A percentile compares a stretch with the other conserved stretches of the same genome.
Evolutionary conservation across 2,888 invertebrate genomes (phyloP).

Genomic region (Microctonus aethiopoides): DNA sequence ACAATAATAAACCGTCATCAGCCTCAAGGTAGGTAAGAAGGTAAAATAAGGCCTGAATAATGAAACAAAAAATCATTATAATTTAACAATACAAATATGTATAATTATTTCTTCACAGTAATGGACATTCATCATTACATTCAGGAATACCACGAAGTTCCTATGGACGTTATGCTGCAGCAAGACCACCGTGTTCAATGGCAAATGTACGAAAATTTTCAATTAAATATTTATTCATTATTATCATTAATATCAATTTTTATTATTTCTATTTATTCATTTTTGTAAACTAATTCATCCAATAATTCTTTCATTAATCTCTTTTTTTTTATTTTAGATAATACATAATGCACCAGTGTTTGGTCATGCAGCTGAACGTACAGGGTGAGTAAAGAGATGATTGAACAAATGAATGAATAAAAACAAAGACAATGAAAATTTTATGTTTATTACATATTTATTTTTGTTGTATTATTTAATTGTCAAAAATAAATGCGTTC

Average conservation of each 20-base stretch:
- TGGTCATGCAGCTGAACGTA: slow-evolving; percentile 69
- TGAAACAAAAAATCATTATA: background rate
- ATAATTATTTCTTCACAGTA: slow-evolving; percentile 46
- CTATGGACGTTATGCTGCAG: slow-evolving; percentile 73
- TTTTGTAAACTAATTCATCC: background rate
- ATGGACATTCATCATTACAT: slow-evolving; percentile 49
- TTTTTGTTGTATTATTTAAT: background rate
- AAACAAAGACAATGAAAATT: slow-evolving; percentile 1
- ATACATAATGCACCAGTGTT: slow-evolving; percentile 73
- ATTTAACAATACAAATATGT: slow-evolving; percentile 15
- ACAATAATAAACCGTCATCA: slow-evolving; percentile 39
- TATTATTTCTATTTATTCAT: background rate
- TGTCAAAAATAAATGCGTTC: background rate
- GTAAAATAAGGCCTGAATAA: background rate
- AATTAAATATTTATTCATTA: background rate
- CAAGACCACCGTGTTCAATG: slow-evolving; percentile 75
- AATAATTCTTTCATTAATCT: background rate
- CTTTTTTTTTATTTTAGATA: slow-evolving; percentile 69
- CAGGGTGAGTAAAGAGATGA: slow-evolving; percentile 69
- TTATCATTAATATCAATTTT: background rate
- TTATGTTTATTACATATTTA: background rate
- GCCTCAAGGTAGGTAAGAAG: slow-evolving; percentile 22
- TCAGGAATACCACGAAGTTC: slow-evolving; percentile 51
- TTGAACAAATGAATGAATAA: background rate
- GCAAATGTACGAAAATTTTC: slow-evolving; percentile 70